Conservation (phyloP, 1,140 invertebrate genomes). For the Olivierus martensii region DNA sequence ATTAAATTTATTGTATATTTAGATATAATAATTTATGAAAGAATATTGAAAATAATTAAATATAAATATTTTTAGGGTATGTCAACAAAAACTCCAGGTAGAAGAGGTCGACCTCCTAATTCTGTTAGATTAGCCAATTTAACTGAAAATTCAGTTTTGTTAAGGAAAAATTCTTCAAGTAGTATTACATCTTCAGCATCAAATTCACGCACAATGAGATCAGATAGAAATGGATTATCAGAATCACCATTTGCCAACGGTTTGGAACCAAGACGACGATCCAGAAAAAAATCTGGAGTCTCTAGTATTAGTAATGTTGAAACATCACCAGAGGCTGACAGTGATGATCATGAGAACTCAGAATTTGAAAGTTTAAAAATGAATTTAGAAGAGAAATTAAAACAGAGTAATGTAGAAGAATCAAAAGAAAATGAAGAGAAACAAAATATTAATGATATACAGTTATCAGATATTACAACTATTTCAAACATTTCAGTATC, state of each 20-base stretch:
- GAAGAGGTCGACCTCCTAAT: slow-evolving; percentile 6
- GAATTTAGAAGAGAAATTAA: too few relatives aligned
- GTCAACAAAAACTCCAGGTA: neutral
- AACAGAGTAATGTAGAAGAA: too few relatives aligned
- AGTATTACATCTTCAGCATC: neutral
- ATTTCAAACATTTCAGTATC: too few relatives aligned
- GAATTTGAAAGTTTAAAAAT: too few relatives aligned
- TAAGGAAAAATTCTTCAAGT: slow-evolving; percentile 9
- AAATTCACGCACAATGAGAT: slow-evolving; percentile 12
- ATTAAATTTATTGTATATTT: too few relatives aligned
- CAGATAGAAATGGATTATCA: slow-evolving; percentile 11
- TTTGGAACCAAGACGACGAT: slow-evolving; percentile 4
- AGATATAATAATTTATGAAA: too few relatives aligned
- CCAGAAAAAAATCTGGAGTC: slow-evolving; percentile 3
- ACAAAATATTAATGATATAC: too few relatives aligned
- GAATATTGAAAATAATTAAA: neutral
- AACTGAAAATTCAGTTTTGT: neutral
- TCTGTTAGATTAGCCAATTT: neutral
- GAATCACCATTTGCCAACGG: slow-evolving; percentile 12
- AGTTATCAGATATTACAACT: too few relatives aligned
- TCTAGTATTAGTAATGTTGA: neutral
- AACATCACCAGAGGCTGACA: slow-evolving; percentile 11
- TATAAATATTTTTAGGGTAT: neutral
- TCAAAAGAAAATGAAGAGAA: too few relatives aligned
- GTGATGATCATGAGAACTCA: slow-evolving; percentile 5